A percentile compares a stretch with the other conserved stretches of the same genome.
Evolutionary conservation across 2,113 vertebrate genomes (phyloP).

Genomic region (Edolisoma coerulescens): DNA sequence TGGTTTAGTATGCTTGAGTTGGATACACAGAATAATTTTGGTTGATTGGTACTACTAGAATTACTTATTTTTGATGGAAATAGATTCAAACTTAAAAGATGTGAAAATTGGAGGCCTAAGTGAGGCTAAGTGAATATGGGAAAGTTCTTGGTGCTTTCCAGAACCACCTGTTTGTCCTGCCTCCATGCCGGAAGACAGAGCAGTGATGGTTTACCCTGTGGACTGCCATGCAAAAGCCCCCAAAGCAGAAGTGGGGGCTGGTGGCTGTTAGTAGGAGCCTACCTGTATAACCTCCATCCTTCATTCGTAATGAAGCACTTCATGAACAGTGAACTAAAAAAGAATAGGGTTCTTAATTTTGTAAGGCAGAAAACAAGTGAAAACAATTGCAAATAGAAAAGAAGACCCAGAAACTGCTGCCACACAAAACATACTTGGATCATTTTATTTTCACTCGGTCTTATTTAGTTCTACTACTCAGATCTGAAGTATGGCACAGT

Average conservation of each 20-base stretch:
- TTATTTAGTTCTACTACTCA: constrained; percentile 6
- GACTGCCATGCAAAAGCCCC: neutral
- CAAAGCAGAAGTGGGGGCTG: neutral
- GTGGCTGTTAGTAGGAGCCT: neutral
- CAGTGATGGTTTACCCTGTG: neutral
- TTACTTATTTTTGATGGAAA: neutral
- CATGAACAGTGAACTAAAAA: neutral
- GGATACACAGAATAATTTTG: neutral
- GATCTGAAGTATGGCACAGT: constrained; percentile 32
- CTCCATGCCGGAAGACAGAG: neutral
- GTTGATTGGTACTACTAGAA: neutral
- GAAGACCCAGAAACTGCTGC: neutral
- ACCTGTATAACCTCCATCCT: neutral
- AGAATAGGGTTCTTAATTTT: neutral
- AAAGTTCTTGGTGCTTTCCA: neutral
- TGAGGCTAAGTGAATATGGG: neutral
- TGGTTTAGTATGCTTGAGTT: neutral
- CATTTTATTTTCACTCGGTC: constrained; percentile 35
- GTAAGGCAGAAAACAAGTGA: neutral
- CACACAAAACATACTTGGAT: neutral
- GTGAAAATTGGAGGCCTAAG: neutral
- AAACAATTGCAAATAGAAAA: neutral
- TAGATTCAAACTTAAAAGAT: neutral
- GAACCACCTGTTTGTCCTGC: neutral
- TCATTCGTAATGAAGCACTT: neutral